Conservation (phyloP, 1,140 invertebrate species). For the Micrasema longulum region DNA sequence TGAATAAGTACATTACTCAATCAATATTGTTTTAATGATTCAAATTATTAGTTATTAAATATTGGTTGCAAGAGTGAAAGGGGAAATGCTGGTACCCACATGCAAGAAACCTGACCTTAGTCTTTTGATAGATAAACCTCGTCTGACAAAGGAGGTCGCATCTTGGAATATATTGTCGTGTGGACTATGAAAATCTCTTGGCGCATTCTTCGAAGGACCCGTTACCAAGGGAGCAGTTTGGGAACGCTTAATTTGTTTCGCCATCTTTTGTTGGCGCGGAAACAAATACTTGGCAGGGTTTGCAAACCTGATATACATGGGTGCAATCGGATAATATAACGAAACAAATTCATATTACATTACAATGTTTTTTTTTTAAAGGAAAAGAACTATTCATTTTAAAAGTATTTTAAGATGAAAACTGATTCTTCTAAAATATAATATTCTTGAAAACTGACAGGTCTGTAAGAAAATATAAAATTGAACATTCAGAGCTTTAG, state of each 20-base stretch:
- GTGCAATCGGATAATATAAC: too few species aligned
- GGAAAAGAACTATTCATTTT: too few species aligned
- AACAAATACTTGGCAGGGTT: conserved; percentile 67
- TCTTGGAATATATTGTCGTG: conserved; percentile 64
- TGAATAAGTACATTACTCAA: too few species aligned
- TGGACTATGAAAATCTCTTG: conserved; percentile 54
- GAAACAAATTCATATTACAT: too few species aligned
- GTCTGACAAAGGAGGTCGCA: conserved; percentile 65
- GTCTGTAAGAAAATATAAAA: too few species aligned
- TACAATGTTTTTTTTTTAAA: too few species aligned
- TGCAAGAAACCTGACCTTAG: conserved; percentile 65
- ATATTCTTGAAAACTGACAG: too few species aligned
- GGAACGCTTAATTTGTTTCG: conserved; percentile 60
- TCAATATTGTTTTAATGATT: too few species aligned
- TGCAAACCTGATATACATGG: conserved; percentile 69
- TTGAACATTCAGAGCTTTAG: too few species aligned
- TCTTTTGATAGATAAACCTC: conserved; percentile 66
- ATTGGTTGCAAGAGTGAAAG: not conserved
- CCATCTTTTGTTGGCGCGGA: conserved; percentile 59
- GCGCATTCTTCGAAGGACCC: conserved; percentile 56
- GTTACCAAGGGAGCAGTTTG: conserved; percentile 62
- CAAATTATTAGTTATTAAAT: too few species aligned
- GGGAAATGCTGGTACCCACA: conserved; percentile 13
- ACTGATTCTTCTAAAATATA: too few species aligned
- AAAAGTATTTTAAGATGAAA: too few species aligned